phyloP scores from a whole-genome alignment of 2,113 vertebrate genomes.

The Progne subis region DNA sequence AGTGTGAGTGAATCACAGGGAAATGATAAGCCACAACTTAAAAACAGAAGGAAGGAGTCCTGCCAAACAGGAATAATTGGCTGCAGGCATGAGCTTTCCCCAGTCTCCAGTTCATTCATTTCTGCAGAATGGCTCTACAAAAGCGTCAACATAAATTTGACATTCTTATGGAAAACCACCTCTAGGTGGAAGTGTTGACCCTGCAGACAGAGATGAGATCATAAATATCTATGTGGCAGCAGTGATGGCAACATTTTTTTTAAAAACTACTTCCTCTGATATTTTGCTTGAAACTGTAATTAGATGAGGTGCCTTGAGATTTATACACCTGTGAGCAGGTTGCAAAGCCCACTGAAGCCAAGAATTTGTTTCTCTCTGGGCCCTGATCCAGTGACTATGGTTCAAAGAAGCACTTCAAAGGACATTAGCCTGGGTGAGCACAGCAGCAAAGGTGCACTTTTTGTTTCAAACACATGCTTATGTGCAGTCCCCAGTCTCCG shows the following conservation, averaged over 20 bases:
- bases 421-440: not conserved
- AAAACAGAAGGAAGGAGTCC: not conserved
- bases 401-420: not conserved
- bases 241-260: constrained; percentile 1
- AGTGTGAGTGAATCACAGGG: not conserved
- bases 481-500: not conserved
- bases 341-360: not conserved
- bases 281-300: constrained; percentile 44
- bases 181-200: constrained; percentile 71
- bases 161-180: constrained; percentile 52
- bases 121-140: not conserved
- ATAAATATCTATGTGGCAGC: constrained; percentile 43
- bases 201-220: constrained; percentile 51
- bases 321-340: constrained; percentile 33
- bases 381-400: not conserved
- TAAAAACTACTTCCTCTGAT: not conserved
- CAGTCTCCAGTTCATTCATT: not conserved
- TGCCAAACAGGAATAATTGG: constrained; percentile 23
- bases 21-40: not conserved
- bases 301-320: constrained; percentile 26
- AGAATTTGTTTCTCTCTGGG: not conserved
- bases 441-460: not conserved
- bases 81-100: constrained; percentile 1
- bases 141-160: constrained; percentile 19
- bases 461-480: not conserved